Evolutionary conservation across 2,888 invertebrate genomes (phyloP).

Genomic region (Ornithoptera priamus): DNA sequence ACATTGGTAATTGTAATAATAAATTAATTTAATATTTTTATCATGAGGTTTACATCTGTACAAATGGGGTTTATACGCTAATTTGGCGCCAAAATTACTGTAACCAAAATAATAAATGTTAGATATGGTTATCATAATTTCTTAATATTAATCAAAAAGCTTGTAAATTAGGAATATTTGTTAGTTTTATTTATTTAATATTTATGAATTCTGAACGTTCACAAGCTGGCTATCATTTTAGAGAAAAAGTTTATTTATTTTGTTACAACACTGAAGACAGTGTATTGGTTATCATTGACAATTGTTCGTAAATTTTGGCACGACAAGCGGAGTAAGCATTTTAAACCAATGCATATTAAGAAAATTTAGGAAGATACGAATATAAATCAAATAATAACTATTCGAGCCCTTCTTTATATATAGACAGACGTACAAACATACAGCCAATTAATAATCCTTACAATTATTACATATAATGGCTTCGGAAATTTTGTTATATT

Average conservation of each 20-base stretch:
- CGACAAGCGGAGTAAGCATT: constrained; percentile 2
- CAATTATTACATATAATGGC: constrained; percentile 33
- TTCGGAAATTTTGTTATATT: background rate
- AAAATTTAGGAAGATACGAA: background rate
- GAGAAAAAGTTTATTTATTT: too few species aligned
- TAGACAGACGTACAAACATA: background rate
- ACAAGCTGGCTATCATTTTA: too few species aligned
- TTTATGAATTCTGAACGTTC: background rate
- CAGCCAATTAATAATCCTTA: background rate
- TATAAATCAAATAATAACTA: background rate
- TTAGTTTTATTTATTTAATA: background rate
- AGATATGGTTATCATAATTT: background rate
- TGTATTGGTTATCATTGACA: background rate
- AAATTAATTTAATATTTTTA: background rate
- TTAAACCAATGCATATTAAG: background rate
- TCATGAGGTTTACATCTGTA: background rate
- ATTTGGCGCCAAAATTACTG: constrained; percentile 1
- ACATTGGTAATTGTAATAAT: background rate
- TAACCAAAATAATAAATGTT: background rate
- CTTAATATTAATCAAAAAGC: background rate
- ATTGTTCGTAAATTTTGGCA: constrained; percentile 6
- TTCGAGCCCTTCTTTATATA: background rate
- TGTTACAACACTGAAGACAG: background rate
- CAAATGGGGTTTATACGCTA: background rate
- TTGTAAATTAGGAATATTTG: background rate